Evolutionary conservation across 2,888 invertebrate species (phyloP).

Genomic region (Cactoblastis cactorum): DNA sequence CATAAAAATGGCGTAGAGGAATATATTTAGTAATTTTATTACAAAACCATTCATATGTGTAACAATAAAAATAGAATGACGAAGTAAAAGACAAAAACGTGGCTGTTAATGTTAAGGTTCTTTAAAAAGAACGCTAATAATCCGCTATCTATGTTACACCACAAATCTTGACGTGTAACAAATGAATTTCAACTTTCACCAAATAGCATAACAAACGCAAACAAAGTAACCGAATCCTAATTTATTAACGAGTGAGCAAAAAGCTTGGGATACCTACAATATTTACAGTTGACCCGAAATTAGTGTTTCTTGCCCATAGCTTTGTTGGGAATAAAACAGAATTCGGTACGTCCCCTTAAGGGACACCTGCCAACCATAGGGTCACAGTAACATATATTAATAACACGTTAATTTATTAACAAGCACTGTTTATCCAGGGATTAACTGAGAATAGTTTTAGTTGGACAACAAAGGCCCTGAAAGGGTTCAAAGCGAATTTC

Average conservation of each 20-base stretch:
- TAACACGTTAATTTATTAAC: constrained; percentile 79
- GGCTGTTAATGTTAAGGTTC: too few species aligned
- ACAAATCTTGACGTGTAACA: constrained; percentile 2
- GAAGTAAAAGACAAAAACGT: too few species aligned
- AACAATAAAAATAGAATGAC: too few species aligned
- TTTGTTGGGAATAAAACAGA: constrained; percentile 65
- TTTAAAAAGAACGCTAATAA: too few species aligned
- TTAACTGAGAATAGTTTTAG: constrained; percentile 79
- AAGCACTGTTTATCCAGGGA: constrained; percentile 77
- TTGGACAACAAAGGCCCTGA: constrained; percentile 75
- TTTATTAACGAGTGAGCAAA: constrained; percentile 64
- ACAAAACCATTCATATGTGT: too few species aligned
- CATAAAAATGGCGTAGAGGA: too few species aligned
- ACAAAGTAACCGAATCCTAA: constrained; percentile 54
- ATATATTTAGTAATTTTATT: too few species aligned
- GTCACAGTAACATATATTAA: constrained; percentile 77
- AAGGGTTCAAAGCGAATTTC: constrained; percentile 79
- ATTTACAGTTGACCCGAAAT: constrained; percentile 69
- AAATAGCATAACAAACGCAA: constrained; percentile 40
- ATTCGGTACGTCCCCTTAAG: constrained; percentile 54
- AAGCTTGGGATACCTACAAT: constrained; percentile 59
- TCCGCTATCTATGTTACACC: not conserved
- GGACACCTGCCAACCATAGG: constrained; percentile 71
- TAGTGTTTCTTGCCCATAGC: constrained; percentile 65
- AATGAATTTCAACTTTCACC: constrained; percentile 14